Evolutionary conservation across 2,797 vertebrate species (phyloP), one percentile per base, ranked within the genome.

Genomic region (Sebastolobus alascanus): DNA sequence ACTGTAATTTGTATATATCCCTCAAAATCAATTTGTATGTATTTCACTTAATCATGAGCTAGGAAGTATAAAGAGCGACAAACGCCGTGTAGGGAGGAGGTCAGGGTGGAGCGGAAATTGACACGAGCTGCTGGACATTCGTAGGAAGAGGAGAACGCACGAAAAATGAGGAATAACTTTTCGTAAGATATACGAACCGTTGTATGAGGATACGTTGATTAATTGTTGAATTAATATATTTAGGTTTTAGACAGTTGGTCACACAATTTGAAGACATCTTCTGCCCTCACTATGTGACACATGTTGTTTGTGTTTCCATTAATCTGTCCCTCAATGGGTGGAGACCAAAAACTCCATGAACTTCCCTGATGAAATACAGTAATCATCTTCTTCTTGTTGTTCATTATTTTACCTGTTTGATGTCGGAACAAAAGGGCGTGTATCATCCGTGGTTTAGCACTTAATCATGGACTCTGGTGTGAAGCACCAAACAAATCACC

Each of bases 391-490:
- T 46, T 79, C 25, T 25, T 55, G 63, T 46, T 55, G 43, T 77
- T 80, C 63, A 68, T 84, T 80, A 50, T 56, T 43, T 56, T 29
- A 84, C 63, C 65, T 59, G 63, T 69, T 74, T 66, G 38, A 75
- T 59, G 60, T 67, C n/a, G 68, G 71, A 88, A 68, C 50, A 60
- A 35, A 65, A 68, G 73, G 73, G 52, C 1, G 20, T 75, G 61
- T 25, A 77, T 87, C 79, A 75, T 58, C 35, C 58, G 78, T 37
- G 58, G 68, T 61, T 84, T 64, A 86, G 80, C 73, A 33, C 73
- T 86, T 83, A 54, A 85, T 91, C 84, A 68, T 52, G 22, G 43
- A 58, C 64, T 60, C 38, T 8, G 16, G 43, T 56, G 31, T 43
- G 33, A 69, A 50, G 59, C 64, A 52, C 68, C 35, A 68, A 76